Conservation (phyloP, 2,113 vertebrate genomes). For the Lichenostomus cassidix region DNA sequence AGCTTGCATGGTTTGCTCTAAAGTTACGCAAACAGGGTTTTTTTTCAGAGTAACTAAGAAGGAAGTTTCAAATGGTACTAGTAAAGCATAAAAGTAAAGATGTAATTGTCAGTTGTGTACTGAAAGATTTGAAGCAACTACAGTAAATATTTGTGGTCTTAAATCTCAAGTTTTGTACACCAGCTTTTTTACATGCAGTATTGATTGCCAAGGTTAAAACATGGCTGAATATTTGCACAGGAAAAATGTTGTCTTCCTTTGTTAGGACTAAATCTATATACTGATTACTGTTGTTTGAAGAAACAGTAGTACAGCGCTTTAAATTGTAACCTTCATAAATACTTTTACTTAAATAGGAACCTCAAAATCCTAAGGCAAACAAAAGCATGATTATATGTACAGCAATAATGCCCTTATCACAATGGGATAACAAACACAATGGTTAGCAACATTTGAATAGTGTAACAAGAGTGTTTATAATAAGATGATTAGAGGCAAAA, state of each 20-base stretch:
- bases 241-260: not conserved
- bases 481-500: conserved; percentile 11
- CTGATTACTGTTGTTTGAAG: conserved; percentile 7
- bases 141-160: conserved; percentile 42
- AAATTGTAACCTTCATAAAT: conserved; percentile 29
- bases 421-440: conserved; percentile 29
- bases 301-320: not conserved
- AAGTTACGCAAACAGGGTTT: not conserved
- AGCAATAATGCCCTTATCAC: conserved; percentile 36
- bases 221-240: conserved; percentile 22
- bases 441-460: not conserved
- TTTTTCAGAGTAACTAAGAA: not conserved
- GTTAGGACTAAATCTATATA: conserved; percentile 18
- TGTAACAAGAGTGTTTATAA: not conserved
- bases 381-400: conserved; percentile 12
- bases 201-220: conserved; percentile 17
- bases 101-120: conserved; percentile 9
- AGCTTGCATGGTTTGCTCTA: not conserved
- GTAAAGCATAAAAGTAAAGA: conserved; percentile 6
- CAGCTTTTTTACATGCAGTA: not conserved
- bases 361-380: conserved; percentile 34
- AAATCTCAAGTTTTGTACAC: conserved; percentile 27
- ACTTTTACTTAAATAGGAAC: conserved; percentile 32
- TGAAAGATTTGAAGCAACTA: conserved; percentile 21
- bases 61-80: not conserved